phyloP scores from a whole-genome alignment of 2,797 vertebrate genomes.

The Gymnodraco acuticeps region DNA sequence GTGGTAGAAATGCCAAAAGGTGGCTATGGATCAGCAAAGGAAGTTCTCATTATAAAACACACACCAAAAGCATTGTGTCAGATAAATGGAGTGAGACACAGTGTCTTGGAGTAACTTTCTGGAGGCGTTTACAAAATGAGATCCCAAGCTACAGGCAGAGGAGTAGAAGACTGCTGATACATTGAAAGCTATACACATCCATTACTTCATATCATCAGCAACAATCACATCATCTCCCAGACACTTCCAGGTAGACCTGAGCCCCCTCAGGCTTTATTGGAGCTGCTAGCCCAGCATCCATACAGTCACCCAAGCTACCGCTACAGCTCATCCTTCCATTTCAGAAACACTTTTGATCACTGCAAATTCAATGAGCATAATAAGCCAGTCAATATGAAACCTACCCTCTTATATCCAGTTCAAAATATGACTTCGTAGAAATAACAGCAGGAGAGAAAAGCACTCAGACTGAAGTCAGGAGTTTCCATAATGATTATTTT shows the following conservation, averaged over 20 bases:
- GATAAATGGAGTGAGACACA: slow-evolving; percentile 46
- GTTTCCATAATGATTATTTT: slow-evolving; percentile 72
- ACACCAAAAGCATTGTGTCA: slow-evolving; percentile 53
- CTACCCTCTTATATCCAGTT: slow-evolving; percentile 72
- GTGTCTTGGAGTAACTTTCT: slow-evolving; percentile 48
- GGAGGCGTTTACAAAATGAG: slow-evolving; percentile 61
- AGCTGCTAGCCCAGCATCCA: slow-evolving; percentile 64
- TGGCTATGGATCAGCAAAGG: slow-evolving; percentile 63
- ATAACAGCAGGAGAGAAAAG: slow-evolving; percentile 67
- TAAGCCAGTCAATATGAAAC: slow-evolving; percentile 83
- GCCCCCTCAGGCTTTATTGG: slow-evolving; percentile 60
- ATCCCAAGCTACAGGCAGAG: slow-evolving; percentile 46
- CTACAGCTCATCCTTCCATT: slow-evolving; percentile 68
- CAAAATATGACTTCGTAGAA: slow-evolving; percentile 71
- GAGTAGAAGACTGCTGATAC: slow-evolving; percentile 46
- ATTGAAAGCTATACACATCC: slow-evolving; percentile 72
- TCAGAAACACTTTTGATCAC: slow-evolving; percentile 81
- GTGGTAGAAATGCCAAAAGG: slow-evolving; percentile 71
- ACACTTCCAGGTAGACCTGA: slow-evolving; percentile 69
- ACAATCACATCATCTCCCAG: slow-evolving; percentile 78
- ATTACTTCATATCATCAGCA: slow-evolving; percentile 74
- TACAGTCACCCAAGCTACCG: slow-evolving; percentile 51
- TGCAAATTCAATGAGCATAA: slow-evolving; percentile 84
- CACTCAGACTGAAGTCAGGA: slow-evolving; percentile 73
- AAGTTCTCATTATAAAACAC: slow-evolving; percentile 61